A percentile compares a stretch with the other conserved stretches of the same genome.
Conservation (phyloP, 2,888 invertebrate genomes). For the Cepaea hortensis region DNA sequence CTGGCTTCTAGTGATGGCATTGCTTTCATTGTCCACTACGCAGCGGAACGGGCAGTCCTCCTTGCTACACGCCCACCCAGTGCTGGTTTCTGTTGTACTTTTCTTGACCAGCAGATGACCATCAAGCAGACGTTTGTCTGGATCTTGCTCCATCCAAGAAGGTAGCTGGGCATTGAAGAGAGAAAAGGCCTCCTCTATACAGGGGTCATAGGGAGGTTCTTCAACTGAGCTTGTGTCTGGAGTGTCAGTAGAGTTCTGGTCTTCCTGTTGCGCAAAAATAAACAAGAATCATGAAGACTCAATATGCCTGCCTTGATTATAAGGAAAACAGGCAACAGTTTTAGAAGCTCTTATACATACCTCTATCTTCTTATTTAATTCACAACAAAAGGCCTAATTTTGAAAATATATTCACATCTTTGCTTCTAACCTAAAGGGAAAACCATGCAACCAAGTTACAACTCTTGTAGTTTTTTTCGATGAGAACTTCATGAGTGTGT, state of each 20-base stretch:
- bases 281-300: not conserved
- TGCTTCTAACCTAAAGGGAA: no score
- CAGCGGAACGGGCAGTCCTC: conserved; percentile 46
- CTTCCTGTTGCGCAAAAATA: conserved; percentile 10
- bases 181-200: conserved; percentile 36
- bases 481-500: no score
- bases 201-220: conserved; percentile 36
- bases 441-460: no score
- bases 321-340: not conserved
- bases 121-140: conserved; percentile 41
- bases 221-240: not conserved
- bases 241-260: conserved; percentile 18
- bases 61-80: conserved; percentile 40
- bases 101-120: conserved; percentile 39
- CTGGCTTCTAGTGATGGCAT: conserved; percentile 27
- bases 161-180: conserved; percentile 32
- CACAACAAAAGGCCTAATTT: no score
- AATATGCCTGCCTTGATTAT: not conserved
- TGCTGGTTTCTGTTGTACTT: conserved; percentile 38
- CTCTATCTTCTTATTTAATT: no score
- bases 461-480: no score
- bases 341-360: not conserved
- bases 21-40: conserved; percentile 38
- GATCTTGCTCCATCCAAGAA: conserved; percentile 39
- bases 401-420: no score